These are phyloP conservation scores for Petrophora chlorosata DNA, from an alignment of 2,888 invertebrate species.

Conservation along the genomic window DNA sequence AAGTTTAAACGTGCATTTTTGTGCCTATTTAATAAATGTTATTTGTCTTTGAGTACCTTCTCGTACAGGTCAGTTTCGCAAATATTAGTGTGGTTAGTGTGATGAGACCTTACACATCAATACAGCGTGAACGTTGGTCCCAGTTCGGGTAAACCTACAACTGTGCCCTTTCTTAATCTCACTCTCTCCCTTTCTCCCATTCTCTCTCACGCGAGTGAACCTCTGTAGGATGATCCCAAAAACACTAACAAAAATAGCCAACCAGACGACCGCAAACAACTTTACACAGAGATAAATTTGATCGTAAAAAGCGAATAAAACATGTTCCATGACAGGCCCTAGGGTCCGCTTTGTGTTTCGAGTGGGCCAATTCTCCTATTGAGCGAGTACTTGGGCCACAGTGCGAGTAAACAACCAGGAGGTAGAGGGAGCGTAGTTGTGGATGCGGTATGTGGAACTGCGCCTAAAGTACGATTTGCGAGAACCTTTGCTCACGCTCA, in stretches of 20 bases:
- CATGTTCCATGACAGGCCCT: constrained; percentile 45
- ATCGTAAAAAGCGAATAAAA: constrained; percentile 44
- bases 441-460: constrained; percentile 51
- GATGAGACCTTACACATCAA: too few relatives aligned
- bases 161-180: too few relatives aligned
- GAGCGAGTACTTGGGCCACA: constrained; percentile 70
- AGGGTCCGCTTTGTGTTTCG: constrained; percentile 61
- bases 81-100: too few relatives aligned
- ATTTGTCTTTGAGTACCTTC: too few relatives aligned
- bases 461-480: neutral
- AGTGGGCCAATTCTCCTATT: constrained; percentile 82
- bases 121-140: too few relatives aligned
- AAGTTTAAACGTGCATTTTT: too few relatives aligned
- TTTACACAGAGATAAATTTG: constrained; percentile 11
- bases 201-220: too few relatives aligned
- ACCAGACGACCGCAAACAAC: constrained; percentile 7
- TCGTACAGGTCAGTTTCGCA: too few relatives aligned
- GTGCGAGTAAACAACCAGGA: constrained; percentile 71
- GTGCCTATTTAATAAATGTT: too few relatives aligned
- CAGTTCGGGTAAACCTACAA: too few relatives aligned
- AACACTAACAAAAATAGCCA: constrained; percentile 23
- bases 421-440: constrained; percentile 25
- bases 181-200: too few relatives aligned
- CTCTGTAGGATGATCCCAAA: neutral
- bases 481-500: too few relatives aligned